These are phyloP conservation scores for Smittia sp. DNA, from an alignment of 2,888 invertebrate species.

Conservation along the genomic window DNA sequence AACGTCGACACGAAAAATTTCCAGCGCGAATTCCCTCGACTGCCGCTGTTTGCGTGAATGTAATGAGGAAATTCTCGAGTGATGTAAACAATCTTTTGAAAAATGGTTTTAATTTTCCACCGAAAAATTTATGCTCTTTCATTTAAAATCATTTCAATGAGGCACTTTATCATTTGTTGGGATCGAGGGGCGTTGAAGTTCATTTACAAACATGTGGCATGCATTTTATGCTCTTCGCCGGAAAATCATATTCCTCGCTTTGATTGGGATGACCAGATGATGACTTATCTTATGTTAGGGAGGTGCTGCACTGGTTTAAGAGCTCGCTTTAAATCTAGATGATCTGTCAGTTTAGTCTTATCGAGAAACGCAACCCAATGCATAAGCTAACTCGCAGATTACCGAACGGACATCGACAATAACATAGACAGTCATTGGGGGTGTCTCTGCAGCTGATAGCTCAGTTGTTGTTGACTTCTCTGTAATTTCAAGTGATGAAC, in stretches of 20 bases:
- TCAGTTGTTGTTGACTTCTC: no score
- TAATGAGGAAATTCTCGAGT: constrained; percentile 18
- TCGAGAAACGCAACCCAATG: no score
- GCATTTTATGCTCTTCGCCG: constrained; percentile 3
- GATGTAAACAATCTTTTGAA: constrained; percentile 36
- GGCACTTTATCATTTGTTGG: constrained; percentile 26
- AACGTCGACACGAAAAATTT: background rate
- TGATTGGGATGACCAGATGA: no score
- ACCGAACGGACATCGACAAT: no score
- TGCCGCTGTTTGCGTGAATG: background rate
- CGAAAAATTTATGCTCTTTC: constrained; percentile 6
- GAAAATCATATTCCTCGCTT: background rate
- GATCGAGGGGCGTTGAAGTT: background rate
- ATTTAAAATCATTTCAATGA: constrained; percentile 38
- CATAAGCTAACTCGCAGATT: no score
- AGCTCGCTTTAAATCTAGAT: no score
- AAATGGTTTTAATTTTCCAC: constrained; percentile 34
- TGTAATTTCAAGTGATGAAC: no score
- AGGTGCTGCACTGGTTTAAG: no score
- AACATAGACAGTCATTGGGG: no score
- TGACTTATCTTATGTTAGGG: no score
- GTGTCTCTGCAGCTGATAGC: no score
- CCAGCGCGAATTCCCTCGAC: background rate
- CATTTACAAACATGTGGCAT: constrained; percentile 23
- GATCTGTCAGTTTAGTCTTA: no score